Evolutionary conservation across 2,888 invertebrate species (phyloP), one percentile per base, ranked within the genome.

Genomic region (Conistra vaccinii): DNA sequence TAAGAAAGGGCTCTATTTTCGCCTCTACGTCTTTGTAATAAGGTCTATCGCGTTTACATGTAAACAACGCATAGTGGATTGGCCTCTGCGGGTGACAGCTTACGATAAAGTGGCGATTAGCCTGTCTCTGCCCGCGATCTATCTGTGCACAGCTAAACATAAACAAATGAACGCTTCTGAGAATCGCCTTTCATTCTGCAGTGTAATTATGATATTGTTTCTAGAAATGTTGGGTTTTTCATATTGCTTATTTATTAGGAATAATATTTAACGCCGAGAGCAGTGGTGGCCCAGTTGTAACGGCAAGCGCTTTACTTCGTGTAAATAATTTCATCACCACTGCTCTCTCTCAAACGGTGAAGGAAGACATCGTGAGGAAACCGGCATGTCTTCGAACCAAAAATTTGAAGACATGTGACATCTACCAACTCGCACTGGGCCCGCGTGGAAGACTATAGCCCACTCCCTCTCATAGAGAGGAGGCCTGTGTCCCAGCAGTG

Each of bases 31-130:
- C 51, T 10, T 73, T 66, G 78, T 62, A 23, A 78, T 87, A 87
- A 78, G 65, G 86, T 84, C 66, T 81, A 79, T 74, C 32, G 55
- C 35, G 75, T 78, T 80, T 80, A 69, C 76, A 78, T 87, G 84
- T 84, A 86, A 84, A 87, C 87, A 87, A 78, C 71, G 83, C 73
- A 81, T 83, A 88, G 78, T 86, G 88, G 84, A 91, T 91, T 87
- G 91, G 87, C 80, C 80, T 83, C 92, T 94, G 94, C 82, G 82
- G 89, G 69, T 93, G 94, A 94, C 94, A 94, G 93, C 81, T 84
- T 55, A 88, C 92, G 94, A 94, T 94, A 91, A 91, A 93, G 94
- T 93, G 93, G 89, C 92, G 94, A 94, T 94, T 94, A 93, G 94
- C 94, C 94, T 89, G 91, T 92, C 93, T 92, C 94, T 91, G 94